Base-by-base conservation (phyloP, 2,113 vertebrate genomes). In the Marmota monax region DNA sequence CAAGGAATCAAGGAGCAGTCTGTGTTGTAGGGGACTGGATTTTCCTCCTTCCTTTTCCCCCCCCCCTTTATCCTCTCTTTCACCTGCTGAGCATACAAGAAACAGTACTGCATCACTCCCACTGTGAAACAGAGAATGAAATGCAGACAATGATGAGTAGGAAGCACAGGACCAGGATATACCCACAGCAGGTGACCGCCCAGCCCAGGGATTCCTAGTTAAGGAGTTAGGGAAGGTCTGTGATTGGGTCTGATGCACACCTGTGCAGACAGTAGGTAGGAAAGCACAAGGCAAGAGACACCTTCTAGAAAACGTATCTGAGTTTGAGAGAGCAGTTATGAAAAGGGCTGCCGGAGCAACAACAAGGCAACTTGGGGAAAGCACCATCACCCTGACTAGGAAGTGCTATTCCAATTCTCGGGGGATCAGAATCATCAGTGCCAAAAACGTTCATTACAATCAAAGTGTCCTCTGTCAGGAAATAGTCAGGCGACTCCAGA, bases 151-250 rank as follows among this genome's bases (percentile, higher is more conserved):
- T 3, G 13, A 48, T 42, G 9, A 10, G 42, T 80, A 42, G 27
- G 88, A 69, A 7, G 76, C 82, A 34, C 48, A 4, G 2, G 39
- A 16, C 76, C 39, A 0, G 1, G 69, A 61, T 61, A 39, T 22
- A 34, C 51, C 48, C n/a, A 13, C 17, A 67, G 56, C 7, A 5
- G 45, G 13, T 13, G 37, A 51, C 22, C 27, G 42, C 0, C 17
- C 1, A 37, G 69, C 18, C 61, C 7, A 7, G 0, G 2, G 0
- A 17, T 18, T 5, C 16, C 42, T 22, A 5, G 25, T 17, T 37
- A 13, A 14, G 3, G 34, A 70, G 42, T 45, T 45, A 45, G 45
- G 2, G 39, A 73, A 58, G 32, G 22, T 69, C 63, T 61, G 37
- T 72, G 32, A 58, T 27, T 20, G 23, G 37, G 29, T 48, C 70